Evolutionary conservation across 2,888 invertebrate genomes (phyloP), one percentile per base, ranked within the genome.

Genomic region (Mayetiola destructor): DNA sequence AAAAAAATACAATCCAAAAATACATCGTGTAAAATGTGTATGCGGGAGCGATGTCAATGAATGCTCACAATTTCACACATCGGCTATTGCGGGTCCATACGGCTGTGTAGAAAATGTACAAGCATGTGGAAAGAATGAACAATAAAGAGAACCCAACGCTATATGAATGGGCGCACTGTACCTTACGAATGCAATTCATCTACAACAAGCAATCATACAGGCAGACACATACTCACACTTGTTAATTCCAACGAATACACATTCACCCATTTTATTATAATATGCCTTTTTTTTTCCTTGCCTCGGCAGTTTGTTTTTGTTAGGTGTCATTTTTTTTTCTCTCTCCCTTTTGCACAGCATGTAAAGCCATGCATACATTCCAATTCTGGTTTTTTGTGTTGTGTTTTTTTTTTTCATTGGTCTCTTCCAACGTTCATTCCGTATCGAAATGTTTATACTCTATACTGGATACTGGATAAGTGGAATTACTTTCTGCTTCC

Each of bases 351-450:
- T 48, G 27, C 48, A 42, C 23, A 14, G 42, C 42, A 42, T 42
- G 23, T 23, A 42, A 21, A 42, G 12, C 23, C 42, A 42, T 42
- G 23, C 18, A n/a, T n/a, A 42, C 27, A 48, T 48, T 48, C 27
- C 48, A 27, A 48, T 48, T 48, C 48, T 48, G 14, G 48, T 48
- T 48, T 48, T 48, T 48, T n/a, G n/a, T n/a, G n/a, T n/a, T n/a
- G n/a, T n/a, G n/a, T n/a, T n/a, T n/a, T n/a, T n/a, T n/a, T n/a
- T n/a, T n/a, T n/a, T n/a, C n/a, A n/a, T n/a, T n/a, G n/a, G n/a
- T n/a, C n/a, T n/a, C n/a, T 48, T 42, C 42, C 42, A 42, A 23
- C 42, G 23, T 18, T 4, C 27, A 48, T 48, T 48, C 27, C n/a
- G n/a, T 16, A 27, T 48, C 27, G 3, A n/a, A n/a, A n/a, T n/a